Conservation (phyloP, 2,797 vertebrate genomes). For the Sus cebifrons region DNA sequence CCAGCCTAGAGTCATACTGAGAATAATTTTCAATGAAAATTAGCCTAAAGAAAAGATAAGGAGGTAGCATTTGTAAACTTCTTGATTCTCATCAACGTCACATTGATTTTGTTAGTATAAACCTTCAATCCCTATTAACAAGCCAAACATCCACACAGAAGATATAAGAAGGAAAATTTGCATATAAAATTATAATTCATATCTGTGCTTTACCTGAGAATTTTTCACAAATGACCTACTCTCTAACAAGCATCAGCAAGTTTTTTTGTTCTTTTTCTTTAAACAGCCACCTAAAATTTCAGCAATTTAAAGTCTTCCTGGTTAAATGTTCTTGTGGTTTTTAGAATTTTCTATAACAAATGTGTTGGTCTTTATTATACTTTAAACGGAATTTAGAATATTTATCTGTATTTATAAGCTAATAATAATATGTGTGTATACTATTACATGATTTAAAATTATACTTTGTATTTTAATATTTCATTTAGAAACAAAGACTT, state of each 20-base stretch:
- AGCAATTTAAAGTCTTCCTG: background rate
- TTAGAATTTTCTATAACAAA: background rate
- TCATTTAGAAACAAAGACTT: conserved; percentile 94
- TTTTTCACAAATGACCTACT: conserved; percentile 3
- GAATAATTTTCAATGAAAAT: conserved; percentile 53
- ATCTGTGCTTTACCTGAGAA: background rate
- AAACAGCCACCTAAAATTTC: conserved; percentile 8
- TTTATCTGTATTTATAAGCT: background rate
- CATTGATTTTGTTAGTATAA: conserved; percentile 25
- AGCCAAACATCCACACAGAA: background rate
- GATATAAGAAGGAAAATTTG: conserved; percentile 19
- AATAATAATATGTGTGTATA: background rate
- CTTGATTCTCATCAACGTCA: background rate
- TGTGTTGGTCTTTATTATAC: background rate
- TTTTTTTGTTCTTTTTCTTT: background rate
- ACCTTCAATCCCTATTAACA: background rate
- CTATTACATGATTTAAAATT: conserved; percentile 17
- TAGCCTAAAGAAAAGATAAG: background rate
- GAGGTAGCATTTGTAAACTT: background rate
- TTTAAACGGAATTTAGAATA: conserved; percentile 11
- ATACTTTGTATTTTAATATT: conserved; percentile 34
- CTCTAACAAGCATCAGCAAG: background rate
- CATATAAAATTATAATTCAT: conserved; percentile 21
- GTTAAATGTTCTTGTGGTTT: background rate
- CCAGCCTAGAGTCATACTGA: background rate